Percentiles rank a stretch among this genome's conserved stretches.
phyloP scores from a whole-genome alignment of 1,140 invertebrate species.

The Drosophila prosaltans region DNA sequence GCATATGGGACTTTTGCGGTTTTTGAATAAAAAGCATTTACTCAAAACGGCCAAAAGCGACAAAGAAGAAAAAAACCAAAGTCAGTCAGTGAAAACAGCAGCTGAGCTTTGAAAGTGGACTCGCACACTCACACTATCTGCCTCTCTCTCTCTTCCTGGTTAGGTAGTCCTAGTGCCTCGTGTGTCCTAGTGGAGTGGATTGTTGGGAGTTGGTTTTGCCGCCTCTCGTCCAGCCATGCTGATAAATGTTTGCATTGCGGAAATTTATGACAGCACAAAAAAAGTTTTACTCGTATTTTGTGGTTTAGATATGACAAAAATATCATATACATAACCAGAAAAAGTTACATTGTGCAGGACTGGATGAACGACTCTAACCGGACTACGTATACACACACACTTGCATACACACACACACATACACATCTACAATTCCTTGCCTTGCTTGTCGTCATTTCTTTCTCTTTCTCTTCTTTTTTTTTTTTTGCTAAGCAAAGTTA shows the following conservation, averaged over 20 bases:
- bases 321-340: slow-evolving; percentile 51
- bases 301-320: slow-evolving; percentile 77
- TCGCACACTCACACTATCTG: background rate
- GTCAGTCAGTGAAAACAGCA: slow-evolving; percentile 48
- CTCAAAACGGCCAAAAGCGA: slow-evolving; percentile 41
- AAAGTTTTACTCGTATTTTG: slow-evolving; percentile 72
- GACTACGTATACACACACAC: slow-evolving; percentile 1
- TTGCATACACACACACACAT: background rate
- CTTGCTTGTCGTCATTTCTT: background rate
- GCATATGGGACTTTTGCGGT: slow-evolving; percentile 54
- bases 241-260: slow-evolving; percentile 77
- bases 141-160: background rate
- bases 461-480: background rate
- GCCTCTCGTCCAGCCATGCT: slow-evolving; percentile 44
- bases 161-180: background rate
- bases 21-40: slow-evolving; percentile 65
- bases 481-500: slow-evolving; percentile 52
- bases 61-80: slow-evolving; percentile 38
- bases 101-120: slow-evolving; percentile 41
- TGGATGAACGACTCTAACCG: slow-evolving; percentile 19
- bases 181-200: slow-evolving; percentile 21
- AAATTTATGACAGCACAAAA: slow-evolving; percentile 78
- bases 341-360: slow-evolving; percentile 38
- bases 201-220: too few relatives aligned
- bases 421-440: background rate